Percentiles rank a stretch among this genome's conserved stretches.
Conservation (phyloP, 2,888 invertebrate genomes). For the Harpalus rubripes region DNA sequence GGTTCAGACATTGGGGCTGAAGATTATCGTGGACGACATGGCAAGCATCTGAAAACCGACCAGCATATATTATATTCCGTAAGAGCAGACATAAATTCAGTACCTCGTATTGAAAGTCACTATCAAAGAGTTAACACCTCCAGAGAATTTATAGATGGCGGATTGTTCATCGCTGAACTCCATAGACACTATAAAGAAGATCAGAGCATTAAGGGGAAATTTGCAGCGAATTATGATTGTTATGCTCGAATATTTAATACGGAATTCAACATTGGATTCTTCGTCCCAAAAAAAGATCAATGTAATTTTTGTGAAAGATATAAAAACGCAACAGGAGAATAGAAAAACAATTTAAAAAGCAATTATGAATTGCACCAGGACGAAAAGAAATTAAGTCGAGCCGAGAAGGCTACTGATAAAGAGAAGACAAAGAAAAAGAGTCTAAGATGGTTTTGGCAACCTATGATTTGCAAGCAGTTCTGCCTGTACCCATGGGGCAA, state of each 20-base stretch:
- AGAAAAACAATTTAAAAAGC: slow-evolving; percentile 69
- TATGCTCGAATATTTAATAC: slow-evolving; percentile 72
- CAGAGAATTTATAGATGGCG: slow-evolving; percentile 72
- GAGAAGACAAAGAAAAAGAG: too few species aligned
- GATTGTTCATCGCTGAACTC: slow-evolving; percentile 70
- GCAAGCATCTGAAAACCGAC: too few species aligned
- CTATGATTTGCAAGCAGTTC: too few species aligned
- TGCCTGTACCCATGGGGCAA: too few species aligned
- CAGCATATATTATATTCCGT: too few species aligned
- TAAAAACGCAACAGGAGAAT: slow-evolving; percentile 70
- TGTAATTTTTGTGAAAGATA: slow-evolving; percentile 70
- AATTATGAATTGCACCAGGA: slow-evolving; percentile 69
- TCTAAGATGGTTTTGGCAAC: too few species aligned
- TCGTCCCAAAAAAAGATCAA: slow-evolving; percentile 70
- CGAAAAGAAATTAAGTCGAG: slow-evolving; percentile 12
- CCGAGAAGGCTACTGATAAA: too few species aligned
- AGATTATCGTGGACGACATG: too few species aligned
- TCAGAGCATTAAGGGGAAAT: slow-evolving; percentile 69
- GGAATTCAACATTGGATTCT: slow-evolving; percentile 73
- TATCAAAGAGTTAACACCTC: slow-evolving; percentile 71
- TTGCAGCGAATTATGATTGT: slow-evolving; percentile 71
- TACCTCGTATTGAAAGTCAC: slow-evolving; percentile 70
- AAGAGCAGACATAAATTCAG: too few species aligned
- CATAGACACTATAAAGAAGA: slow-evolving; percentile 70
- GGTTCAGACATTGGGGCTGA: too few species aligned